Conservation (phyloP, 2,888 invertebrate species). For the Conchocele bisecta region DNA sequence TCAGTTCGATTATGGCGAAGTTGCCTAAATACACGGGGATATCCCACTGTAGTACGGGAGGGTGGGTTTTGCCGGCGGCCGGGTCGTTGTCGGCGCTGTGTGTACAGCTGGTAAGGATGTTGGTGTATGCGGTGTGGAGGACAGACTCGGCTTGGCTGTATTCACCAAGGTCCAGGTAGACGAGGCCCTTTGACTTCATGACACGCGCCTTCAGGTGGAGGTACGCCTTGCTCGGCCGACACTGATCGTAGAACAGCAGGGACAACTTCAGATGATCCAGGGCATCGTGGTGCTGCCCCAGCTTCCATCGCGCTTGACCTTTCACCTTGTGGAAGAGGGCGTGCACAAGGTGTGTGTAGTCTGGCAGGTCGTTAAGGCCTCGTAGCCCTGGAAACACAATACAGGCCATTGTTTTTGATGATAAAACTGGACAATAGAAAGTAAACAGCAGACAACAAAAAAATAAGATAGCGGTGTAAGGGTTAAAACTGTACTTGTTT, state of each 20-base stretch:
- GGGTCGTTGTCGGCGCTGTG: background rate
- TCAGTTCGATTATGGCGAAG: constrained; percentile 37
- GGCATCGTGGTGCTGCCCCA: constrained; percentile 4
- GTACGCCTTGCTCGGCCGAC: background rate
- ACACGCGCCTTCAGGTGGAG: constrained; percentile 18
- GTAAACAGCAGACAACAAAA: too few species aligned
- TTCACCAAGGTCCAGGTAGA: constrained; percentile 27
- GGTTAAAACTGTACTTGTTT: too few species aligned
- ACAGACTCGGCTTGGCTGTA: constrained; percentile 10
- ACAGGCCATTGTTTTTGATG: too few species aligned
- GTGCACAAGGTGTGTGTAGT: constrained; percentile 40
- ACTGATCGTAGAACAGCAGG: constrained; percentile 22
- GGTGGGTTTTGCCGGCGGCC: background rate
- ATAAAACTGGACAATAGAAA: too few species aligned
- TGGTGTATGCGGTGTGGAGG: background rate
- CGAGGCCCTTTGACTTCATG: constrained; percentile 22
- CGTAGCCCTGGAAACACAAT: constrained; percentile 40
- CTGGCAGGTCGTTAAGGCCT: constrained; percentile 13
- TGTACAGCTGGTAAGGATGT: background rate
- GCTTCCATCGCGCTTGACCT: constrained; percentile 44
- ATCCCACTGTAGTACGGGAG: constrained; percentile 31
- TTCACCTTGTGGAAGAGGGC: constrained; percentile 55
- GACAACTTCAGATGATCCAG: constrained; percentile 35
- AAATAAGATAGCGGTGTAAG: too few species aligned
- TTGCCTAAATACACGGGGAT: constrained; percentile 26